Base-by-base conservation (phyloP, 2,888 invertebrate species). In the Hirtodrosophila confusa region DNA sequence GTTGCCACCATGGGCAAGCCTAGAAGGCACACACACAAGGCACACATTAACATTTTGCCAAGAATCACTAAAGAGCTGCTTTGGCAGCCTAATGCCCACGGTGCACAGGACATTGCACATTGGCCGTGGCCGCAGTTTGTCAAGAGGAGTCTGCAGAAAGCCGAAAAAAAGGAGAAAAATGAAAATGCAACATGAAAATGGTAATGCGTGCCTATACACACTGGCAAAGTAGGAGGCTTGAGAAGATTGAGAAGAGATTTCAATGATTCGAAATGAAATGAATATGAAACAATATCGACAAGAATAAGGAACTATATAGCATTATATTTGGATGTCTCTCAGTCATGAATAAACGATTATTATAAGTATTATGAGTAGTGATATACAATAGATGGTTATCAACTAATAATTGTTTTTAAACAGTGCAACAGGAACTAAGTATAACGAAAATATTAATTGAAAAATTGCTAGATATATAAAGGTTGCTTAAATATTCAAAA, bases 111-210 rank as follows among this genome's bases (percentile, higher is more conserved):
- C 60, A 69, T 61, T 78, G 69, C 75, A 76, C 63, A 75, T 58
- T 72, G 78, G 75, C 72, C 63, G 57, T 47, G 51, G 29, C 69
- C 85, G 86, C 86, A 87, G 68, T 83, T 85, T 87, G 88, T 77
- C 86, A 82, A 72, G 66, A 65, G 69, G 57, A 51, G 62, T 69
- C 71, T 63, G 69, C 66, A 56, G 48, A 57, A 67, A 62, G 51
- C 51, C 56, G 31, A 43, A 57, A 62, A 53, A 48, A 60, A 17
- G 17, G 17, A 2, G 17, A 44, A 54, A 54, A 12, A 24, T 27
- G 40, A 56, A 71, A 53, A 56, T 61, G 41, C 63, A 65, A 69
- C 78, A 84, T 66, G 71, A 62, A 86, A 76, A 80, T 84, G 78
- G 65, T 86, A 79, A 86, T 80, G 80, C 62, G 63, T 45, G 78